phyloP scores from a whole-genome alignment of 1,140 invertebrate genomes.

The Platorchestia sp. region DNA sequence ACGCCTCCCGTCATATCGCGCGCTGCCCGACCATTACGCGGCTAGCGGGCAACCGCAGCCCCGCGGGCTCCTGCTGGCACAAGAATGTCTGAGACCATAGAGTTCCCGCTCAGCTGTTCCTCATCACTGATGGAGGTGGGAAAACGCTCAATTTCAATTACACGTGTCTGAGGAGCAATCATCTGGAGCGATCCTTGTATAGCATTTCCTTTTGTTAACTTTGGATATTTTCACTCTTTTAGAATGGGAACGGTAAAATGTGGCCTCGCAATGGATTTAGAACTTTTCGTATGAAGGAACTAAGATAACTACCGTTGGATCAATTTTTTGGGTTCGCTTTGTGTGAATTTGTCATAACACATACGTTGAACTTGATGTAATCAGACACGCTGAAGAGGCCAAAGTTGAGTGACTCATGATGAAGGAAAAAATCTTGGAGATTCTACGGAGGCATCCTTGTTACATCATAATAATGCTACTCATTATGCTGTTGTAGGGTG shows the following conservation, averaged over 20 bases:
- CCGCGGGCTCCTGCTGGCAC: background rate
- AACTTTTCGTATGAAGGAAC: background rate
- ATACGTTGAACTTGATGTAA: background rate
- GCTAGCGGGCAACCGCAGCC: background rate
- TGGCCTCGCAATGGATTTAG: background rate
- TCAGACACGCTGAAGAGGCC: background rate
- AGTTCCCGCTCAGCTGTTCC: background rate
- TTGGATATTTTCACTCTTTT: background rate
- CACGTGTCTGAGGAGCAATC: background rate
- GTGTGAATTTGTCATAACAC: background rate
- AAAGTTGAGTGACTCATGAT: background rate
- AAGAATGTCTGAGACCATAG: background rate
- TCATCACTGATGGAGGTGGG: constrained; percentile 19
- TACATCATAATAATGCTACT: too few relatives aligned
- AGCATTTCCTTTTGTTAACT: background rate
- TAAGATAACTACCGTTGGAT: background rate
- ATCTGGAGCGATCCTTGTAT: background rate
- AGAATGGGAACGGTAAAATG: background rate
- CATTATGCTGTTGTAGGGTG: too few relatives aligned
- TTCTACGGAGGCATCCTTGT: too few relatives aligned
- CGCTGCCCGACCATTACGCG: background rate
- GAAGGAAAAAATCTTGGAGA: too few relatives aligned
- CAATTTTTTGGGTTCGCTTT: background rate
- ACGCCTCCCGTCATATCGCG: background rate
- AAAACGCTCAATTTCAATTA: constrained; percentile 27